Evolutionary conservation across 2,888 invertebrate genomes (phyloP).

Genomic region (Hoplodrina ambigua): DNA sequence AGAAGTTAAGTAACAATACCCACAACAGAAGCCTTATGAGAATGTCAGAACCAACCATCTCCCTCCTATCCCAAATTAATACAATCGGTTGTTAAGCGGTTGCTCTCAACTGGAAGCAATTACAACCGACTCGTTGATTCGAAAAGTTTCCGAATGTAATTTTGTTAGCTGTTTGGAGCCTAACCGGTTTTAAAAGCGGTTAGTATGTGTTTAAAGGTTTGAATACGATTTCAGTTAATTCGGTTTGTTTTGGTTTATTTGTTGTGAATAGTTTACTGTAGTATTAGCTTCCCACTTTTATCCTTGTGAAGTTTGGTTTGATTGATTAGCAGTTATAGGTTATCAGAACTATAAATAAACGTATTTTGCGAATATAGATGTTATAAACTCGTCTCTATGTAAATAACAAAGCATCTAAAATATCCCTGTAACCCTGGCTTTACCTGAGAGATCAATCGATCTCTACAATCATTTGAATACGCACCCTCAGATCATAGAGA

Average conservation of each 20-base stretch:
- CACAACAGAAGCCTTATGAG: conserved; percentile 11
- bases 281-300: neutral
- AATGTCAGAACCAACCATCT: conserved; percentile 2
- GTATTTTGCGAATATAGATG: too few relatives aligned
- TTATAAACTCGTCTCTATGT: too few relatives aligned
- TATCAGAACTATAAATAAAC: too few relatives aligned
- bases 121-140: conserved; percentile 54
- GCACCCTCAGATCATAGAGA: conserved; percentile 24
- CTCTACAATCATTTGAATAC: conserved; percentile 29
- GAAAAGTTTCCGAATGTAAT: conserved; percentile 54
- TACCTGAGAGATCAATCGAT: conserved; percentile 5
- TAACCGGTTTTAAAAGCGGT: conserved; percentile 50
- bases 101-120: conserved; percentile 53
- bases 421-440: too few relatives aligned
- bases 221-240: conserved; percentile 16
- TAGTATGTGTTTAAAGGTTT: conserved; percentile 51
- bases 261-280: conserved; percentile 2
- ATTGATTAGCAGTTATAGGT: too few relatives aligned
- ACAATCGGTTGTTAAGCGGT: conserved; percentile 56
- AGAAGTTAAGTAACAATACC: neutral
- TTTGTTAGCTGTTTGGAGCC: conserved; percentile 31
- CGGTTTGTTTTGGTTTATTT: conserved; percentile 27
- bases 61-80: conserved; percentile 44
- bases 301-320: neutral
- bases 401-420: too few relatives aligned